Base-by-base conservation (phyloP, 2,797 vertebrate genomes). In the Sebastes steindachneri region DNA sequence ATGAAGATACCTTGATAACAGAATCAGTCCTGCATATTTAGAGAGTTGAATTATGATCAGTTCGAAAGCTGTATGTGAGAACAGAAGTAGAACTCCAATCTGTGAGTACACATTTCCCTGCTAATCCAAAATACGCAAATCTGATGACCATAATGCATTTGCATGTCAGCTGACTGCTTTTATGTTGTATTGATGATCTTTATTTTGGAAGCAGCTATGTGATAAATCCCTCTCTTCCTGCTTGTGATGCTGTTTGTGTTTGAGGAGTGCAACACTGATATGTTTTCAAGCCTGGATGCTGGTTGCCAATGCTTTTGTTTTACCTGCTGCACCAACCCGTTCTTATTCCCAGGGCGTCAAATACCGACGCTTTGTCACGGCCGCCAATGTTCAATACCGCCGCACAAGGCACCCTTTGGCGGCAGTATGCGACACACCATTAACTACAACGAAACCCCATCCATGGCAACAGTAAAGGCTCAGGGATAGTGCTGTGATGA, bases 61-160 rank as follows among this genome's bases (percentile, higher is more conserved):
- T 41, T 73, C n/a, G 4, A 25, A 59, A 17, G 25, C 33, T 48
- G 26, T 31, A 14, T 17, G 35, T 29, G 62, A 55, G 11, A 69
- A 54, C 53, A 69, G 68, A 53, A 72, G 77, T 55, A n/a, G 31
- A 82, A 59, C 25, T 58, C 2, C 45, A 53, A 12, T 45, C 26
- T 80, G 75, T 88, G 63, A 83, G 83, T 88, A 54, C 67, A n/a
- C 4, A 8, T n/a, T n/a, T n/a, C 45, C 37, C 65, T 73, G 33
- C 9, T 26, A 6, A 55, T 14, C 21, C 51, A 58, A 45, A 19
- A 19, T 2, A 15, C 31, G 45, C 21, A 66, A 48, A n/a, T 17
- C 25, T 25, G 33, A 15, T 15, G 41, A 28, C 48, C 25, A 28
- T 2, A 1, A 69, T 64, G 73, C 57, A 63, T 29, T 54, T 77